Evolutionary conservation across 1,140 invertebrate genomes (phyloP).

Genomic region (Drosophila yakuba): DNA sequence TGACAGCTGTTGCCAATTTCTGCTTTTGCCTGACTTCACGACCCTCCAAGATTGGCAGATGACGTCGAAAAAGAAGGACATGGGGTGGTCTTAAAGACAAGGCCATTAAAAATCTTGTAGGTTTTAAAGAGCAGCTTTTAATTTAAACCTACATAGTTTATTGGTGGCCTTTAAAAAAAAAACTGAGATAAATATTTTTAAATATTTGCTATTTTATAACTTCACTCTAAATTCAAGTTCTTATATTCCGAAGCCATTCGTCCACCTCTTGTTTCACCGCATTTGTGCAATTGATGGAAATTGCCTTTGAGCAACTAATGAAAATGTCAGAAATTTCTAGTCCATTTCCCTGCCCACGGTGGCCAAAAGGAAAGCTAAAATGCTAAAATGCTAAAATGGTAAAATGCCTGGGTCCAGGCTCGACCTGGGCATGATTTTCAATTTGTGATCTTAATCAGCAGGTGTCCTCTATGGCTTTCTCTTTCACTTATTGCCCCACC

Average conservation of each 20-base stretch:
- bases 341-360: conserved; percentile 8
- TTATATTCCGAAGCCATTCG: neutral
- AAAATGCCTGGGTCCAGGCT: conserved; percentile 3
- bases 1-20: conserved; percentile 52
- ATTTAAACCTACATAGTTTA: too few species aligned
- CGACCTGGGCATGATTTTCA: conserved; percentile 68
- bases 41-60: conserved; percentile 25
- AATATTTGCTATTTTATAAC: neutral
- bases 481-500: conserved; percentile 14
- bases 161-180: too few species aligned
- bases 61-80: conserved; percentile 1
- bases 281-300: conserved; percentile 30
- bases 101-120: too few species aligned
- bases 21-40: conserved; percentile 23
- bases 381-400: neutral
- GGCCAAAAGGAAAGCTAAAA: neutral
- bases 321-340: conserved; percentile 43
- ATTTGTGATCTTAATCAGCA: conserved; percentile 84
- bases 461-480: conserved; percentile 68
- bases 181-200: neutral
- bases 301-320: conserved; percentile 36
- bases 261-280: neutral
- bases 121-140: neutral
- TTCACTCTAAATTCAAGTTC: neutral
- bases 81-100: neutral